Conservation (phyloP, 2,113 vertebrate genomes). For the Bubo scandiacus region DNA sequence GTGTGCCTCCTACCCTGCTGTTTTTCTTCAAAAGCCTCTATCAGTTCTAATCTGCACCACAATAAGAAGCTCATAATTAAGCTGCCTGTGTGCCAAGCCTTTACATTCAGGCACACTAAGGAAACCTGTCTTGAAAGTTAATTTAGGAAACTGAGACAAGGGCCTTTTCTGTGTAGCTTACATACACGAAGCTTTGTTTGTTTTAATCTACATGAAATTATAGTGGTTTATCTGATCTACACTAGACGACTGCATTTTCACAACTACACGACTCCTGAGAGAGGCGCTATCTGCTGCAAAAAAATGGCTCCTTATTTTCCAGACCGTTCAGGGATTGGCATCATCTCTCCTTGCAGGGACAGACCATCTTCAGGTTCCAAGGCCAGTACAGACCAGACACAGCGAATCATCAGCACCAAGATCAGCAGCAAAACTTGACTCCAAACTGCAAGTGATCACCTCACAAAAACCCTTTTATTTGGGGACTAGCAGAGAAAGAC, state of each 20-base stretch:
- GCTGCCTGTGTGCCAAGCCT: neutral
- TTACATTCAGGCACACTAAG: neutral
- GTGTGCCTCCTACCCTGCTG: neutral
- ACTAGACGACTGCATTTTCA: neutral
- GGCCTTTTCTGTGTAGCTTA: neutral
- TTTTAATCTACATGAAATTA: neutral
- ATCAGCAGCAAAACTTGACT: neutral
- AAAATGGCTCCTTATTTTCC: neutral
- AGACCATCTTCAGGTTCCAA: constrained; percentile 60
- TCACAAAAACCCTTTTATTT: constrained; percentile 32
- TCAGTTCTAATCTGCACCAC: neutral
- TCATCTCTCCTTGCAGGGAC: constrained; percentile 1
- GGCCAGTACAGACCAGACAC: neutral
- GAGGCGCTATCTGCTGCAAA: neutral
- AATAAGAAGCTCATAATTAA: neutral
- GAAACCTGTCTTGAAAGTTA: neutral
- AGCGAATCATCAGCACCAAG: neutral
- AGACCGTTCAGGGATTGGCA: neutral
- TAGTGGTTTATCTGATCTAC: neutral
- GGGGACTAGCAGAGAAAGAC: neutral
- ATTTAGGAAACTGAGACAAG: neutral
- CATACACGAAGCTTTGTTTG: neutral
- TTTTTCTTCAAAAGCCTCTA: neutral
- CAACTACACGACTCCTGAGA: neutral
- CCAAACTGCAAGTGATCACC: neutral